Percentiles rank a stretch among this genome's conserved stretches.
Conservation (phyloP, 2,888 invertebrate species). For the Drosophila lutescens region DNA sequence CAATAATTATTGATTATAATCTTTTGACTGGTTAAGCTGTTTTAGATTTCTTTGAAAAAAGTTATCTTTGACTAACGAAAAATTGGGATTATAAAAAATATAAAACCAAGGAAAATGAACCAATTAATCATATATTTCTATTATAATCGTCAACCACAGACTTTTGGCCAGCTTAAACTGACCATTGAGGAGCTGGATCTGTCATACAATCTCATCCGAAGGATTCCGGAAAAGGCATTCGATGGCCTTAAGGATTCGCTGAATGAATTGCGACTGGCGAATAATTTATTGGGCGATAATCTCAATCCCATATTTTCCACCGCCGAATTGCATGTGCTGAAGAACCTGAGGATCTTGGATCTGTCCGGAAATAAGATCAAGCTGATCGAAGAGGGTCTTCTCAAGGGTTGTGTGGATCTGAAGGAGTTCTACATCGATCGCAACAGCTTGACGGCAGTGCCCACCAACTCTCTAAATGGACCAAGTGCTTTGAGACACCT, state of each 20-base stretch:
- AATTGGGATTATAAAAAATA: no score
- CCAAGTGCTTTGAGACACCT: slow-evolving; percentile 90
- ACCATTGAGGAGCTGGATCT: slow-evolving; percentile 92
- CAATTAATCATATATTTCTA: not conserved
- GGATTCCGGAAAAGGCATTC: slow-evolving; percentile 91
- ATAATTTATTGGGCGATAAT: slow-evolving; percentile 95
- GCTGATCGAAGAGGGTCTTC: slow-evolving; percentile 93
- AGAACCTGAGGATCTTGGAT: slow-evolving; percentile 90
- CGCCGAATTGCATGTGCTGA: slow-evolving; percentile 91
- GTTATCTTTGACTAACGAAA: no score
- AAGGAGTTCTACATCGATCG: slow-evolving; percentile 92
- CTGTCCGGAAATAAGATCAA: slow-evolving; percentile 92
- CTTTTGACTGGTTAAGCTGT: no score
- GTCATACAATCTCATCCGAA: slow-evolving; percentile 91
- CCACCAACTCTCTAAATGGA: slow-evolving; percentile 92
- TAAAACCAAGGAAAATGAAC: no score
- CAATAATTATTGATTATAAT: not conserved
- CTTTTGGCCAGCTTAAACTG: slow-evolving; percentile 89
- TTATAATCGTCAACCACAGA: slow-evolving; percentile 67
- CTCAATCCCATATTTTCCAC: slow-evolving; percentile 95
- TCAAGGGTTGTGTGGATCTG: slow-evolving; percentile 92
- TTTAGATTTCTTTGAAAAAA: no score
- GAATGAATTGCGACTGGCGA: slow-evolving; percentile 89
- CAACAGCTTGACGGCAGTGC: slow-evolving; percentile 91
- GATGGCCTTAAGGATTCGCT: slow-evolving; percentile 88